These are phyloP conservation scores for Oxycera nigricornis DNA, from an alignment of 2,888 invertebrate genomes.

Conservation along the genomic window DNA sequence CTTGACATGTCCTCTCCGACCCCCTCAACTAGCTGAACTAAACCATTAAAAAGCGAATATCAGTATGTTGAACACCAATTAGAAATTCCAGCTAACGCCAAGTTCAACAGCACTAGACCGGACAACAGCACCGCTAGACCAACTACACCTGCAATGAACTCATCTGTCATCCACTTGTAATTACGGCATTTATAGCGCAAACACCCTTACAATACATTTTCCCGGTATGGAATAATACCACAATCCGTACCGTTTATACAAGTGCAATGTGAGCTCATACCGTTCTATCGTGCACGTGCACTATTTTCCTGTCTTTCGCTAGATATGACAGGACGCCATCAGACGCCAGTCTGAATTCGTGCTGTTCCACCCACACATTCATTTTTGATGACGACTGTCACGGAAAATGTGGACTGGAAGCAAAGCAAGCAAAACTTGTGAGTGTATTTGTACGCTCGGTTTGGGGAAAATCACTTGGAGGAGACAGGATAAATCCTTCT, in stretches of 20 bases:
- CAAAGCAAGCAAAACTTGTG: background rate
- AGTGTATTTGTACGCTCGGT: too few relatives aligned
- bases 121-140: background rate
- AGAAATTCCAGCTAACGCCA: background rate
- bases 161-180: background rate
- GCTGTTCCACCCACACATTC: slow-evolving; percentile 26
- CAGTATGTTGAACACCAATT: background rate
- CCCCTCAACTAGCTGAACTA: background rate
- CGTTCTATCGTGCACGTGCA: slow-evolving; percentile 36
- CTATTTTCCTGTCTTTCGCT: background rate
- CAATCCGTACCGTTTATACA: background rate
- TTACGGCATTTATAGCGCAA: slow-evolving; percentile 23
- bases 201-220: slow-evolving; percentile 24
- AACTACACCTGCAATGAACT: background rate
- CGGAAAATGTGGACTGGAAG: slow-evolving; percentile 20
- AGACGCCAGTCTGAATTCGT: slow-evolving; percentile 13
- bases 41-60: background rate
- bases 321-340: background rate
- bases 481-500: too few relatives aligned
- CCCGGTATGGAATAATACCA: background rate
- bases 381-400: slow-evolving; percentile 21
- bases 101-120: slow-evolving; percentile 32
- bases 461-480: too few relatives aligned
- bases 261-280: background rate
- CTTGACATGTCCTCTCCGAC: background rate